phyloP scores from a whole-genome alignment of 2,797 vertebrate species.

The Mormyrus hasselquistii region DNA sequence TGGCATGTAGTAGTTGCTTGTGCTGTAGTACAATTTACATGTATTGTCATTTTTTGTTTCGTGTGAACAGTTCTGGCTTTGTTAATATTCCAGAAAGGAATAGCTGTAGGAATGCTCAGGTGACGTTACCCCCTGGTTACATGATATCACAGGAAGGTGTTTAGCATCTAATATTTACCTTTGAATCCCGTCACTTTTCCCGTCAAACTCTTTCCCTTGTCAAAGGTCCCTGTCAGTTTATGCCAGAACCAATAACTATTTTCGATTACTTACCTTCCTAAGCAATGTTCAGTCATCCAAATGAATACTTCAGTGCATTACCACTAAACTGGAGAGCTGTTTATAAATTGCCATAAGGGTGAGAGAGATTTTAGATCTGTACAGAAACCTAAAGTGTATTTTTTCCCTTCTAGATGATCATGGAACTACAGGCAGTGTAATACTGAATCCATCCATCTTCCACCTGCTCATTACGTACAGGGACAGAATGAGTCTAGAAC shows the following conservation, averaged over 20 bases:
- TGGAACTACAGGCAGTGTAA: background rate
- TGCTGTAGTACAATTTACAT: background rate
- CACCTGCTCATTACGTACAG: background rate
- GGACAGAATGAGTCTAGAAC: background rate
- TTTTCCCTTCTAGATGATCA: background rate
- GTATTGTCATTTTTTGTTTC: background rate
- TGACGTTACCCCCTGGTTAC: background rate
- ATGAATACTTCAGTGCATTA: background rate
- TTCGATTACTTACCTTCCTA: background rate
- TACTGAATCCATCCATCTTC: background rate
- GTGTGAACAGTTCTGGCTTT: background rate
- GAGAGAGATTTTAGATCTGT: background rate
- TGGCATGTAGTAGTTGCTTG: background rate
- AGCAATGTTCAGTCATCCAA: background rate
- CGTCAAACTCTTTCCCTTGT: background rate
- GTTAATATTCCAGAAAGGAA: background rate
- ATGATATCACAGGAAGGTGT: background rate
- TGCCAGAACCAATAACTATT: background rate
- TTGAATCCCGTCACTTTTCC: background rate
- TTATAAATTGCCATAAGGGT: background rate
- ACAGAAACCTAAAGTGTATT: background rate
- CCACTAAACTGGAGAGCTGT: background rate
- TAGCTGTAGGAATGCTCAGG: background rate
- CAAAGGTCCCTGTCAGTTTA: background rate
- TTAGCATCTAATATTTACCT: background rate